Evolutionary conservation across 2,888 invertebrate genomes (phyloP).

Genomic region (Acrobasis repandana): DNA sequence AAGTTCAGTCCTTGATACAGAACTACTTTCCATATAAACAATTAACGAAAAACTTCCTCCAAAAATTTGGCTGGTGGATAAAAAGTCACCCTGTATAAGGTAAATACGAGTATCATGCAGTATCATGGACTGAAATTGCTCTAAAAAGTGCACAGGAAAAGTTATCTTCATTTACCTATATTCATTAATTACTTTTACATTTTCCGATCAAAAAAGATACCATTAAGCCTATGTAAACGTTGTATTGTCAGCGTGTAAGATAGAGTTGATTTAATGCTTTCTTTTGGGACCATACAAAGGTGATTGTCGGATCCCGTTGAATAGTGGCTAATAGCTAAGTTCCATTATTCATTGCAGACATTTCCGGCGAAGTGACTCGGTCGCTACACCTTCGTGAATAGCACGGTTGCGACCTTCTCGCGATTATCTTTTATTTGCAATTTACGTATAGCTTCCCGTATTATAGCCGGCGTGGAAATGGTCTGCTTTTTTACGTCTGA

Average conservation of each 20-base stretch:
- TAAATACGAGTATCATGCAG: too few species aligned
- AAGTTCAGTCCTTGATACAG: too few species aligned
- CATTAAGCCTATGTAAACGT: conserved; percentile 14
- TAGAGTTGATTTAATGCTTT: conserved; percentile 22
- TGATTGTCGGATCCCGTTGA: conserved; percentile 37
- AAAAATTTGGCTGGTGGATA: too few species aligned
- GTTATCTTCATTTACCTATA: not conserved
- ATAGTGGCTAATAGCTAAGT: conserved; percentile 34
- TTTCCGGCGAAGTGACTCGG: conserved; percentile 41
- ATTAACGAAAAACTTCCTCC: too few species aligned
- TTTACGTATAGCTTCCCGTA: not conserved
- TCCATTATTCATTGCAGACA: conserved; percentile 40
- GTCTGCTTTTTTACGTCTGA: not conserved
- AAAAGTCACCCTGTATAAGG: too few species aligned
- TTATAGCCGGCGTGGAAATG: not conserved
- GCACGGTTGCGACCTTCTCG: conserved; percentile 30
- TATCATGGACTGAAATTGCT: too few species aligned
- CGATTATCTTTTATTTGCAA: conserved; percentile 25
- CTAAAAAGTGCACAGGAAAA: too few species aligned
- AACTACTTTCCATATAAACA: too few species aligned
- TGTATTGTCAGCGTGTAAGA: conserved; percentile 16
- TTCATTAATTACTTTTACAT: not conserved
- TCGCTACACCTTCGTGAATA: conserved; percentile 31
- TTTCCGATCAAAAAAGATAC: not conserved
- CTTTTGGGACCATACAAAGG: conserved; percentile 34